Percentiles rank a stretch among this genome's conserved stretches.
phyloP scores from a whole-genome alignment of 2,888 invertebrate genomes.

The Opisthograptis luteolata region DNA sequence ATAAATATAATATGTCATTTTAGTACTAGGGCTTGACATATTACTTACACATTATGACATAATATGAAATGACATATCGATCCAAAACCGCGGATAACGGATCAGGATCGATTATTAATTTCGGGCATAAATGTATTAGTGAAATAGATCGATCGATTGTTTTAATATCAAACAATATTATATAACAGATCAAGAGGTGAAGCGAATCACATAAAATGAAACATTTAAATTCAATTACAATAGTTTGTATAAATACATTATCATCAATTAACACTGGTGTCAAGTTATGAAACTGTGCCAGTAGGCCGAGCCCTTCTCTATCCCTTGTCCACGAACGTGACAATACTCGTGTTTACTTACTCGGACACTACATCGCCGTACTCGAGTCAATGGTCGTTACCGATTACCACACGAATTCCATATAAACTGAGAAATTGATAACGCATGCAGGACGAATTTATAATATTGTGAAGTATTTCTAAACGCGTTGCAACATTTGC shows the following conservation, averaged over 20 bases:
- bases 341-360: slow-evolving; percentile 5
- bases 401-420: slow-evolving; percentile 10
- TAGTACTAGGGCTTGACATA: too few relatives aligned
- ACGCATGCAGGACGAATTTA: not conserved
- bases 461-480: slow-evolving; percentile 2
- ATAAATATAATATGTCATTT: too few relatives aligned
- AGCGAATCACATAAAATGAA: not conserved
- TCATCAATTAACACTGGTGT: slow-evolving; percentile 14
- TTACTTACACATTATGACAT: too few relatives aligned
- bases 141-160: too few relatives aligned
- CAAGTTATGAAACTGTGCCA: slow-evolving; percentile 25
- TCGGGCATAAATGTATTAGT: too few relatives aligned
- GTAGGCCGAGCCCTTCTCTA: slow-evolving; percentile 23
- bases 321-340: slow-evolving; percentile 22
- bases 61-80: too few relatives aligned
- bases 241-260: slow-evolving; percentile 14
- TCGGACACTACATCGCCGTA: not conserved
- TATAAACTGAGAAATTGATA: slow-evolving; percentile 12
- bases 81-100: too few relatives aligned
- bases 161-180: slow-evolving; percentile 3
- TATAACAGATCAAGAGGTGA: not conserved
- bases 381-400: not conserved
- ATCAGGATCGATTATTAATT: too few relatives aligned
- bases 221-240: not conserved
- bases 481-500: not conserved